These are phyloP conservation scores for Diglossa cyanea DNA, from an alignment of 2,797 vertebrate genomes.

Conservation along the genomic window DNA sequence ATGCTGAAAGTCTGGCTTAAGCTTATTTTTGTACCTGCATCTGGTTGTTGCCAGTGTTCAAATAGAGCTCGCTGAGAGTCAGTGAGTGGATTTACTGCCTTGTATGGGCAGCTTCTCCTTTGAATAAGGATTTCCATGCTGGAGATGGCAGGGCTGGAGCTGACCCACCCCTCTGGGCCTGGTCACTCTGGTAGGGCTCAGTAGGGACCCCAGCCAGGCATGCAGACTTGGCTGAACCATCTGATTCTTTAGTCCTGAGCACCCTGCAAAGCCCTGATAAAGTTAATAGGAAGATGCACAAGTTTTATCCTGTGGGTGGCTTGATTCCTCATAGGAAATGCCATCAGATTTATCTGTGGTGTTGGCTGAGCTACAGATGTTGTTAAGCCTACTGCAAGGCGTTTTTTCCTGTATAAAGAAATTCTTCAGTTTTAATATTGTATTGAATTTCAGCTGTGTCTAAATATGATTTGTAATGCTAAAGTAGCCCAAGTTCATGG, in stretches of 20 bases:
- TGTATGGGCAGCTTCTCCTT: neutral
- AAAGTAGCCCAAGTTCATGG: neutral
- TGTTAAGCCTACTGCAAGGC: neutral
- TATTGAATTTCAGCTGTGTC: neutral
- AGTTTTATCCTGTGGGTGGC: neutral
- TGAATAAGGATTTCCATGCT: neutral
- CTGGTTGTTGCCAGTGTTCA: neutral
- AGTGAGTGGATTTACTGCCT: neutral
- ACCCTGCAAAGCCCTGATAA: rapidly evolving
- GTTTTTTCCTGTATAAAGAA: neutral
- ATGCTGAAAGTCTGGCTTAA: neutral
- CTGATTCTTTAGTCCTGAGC: neutral
- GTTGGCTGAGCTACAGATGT: neutral
- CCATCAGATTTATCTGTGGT: neutral
- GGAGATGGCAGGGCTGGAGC: neutral
- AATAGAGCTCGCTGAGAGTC: rapidly evolving
- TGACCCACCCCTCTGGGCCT: neutral
- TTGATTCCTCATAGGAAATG: neutral
- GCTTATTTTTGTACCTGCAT: neutral
- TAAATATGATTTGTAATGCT: neutral
- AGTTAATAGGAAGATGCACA: neutral
- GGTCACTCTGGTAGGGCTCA: too few species aligned
- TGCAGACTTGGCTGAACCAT: neutral
- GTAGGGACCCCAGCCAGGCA: neutral
- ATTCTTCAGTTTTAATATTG: neutral